Percentiles rank a stretch among this genome's conserved stretches.
These are phyloP conservation scores for Lethenteron reissneri DNA, from an alignment of 2,113 vertebrate species.

Conservation along the genomic window DNA sequence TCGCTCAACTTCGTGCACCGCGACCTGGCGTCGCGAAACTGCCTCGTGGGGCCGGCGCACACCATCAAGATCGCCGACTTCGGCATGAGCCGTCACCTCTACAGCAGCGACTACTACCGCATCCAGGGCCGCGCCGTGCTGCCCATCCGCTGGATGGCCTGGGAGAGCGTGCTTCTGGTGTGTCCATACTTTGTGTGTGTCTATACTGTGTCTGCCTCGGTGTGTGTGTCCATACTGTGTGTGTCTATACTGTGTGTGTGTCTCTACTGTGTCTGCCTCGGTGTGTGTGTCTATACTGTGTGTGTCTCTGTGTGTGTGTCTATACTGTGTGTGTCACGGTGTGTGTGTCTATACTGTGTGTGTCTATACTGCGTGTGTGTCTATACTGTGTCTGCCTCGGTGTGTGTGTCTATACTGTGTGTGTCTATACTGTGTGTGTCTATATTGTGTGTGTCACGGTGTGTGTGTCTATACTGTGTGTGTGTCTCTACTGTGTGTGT, in stretches of 20 bases:
- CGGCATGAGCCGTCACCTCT: slow-evolving; percentile 92
- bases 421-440: no score
- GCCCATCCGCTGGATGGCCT: slow-evolving; percentile 99
- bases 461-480: slow-evolving; percentile 6
- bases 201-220: neutral
- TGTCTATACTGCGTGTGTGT: neutral
- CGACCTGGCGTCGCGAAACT: slow-evolving; percentile 85
- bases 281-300: neutral
- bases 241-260: no score
- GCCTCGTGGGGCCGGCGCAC: slow-evolving; percentile 62
- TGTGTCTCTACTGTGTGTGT: neutral
- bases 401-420: no score
- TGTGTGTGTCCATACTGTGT: slow-evolving; percentile 18
- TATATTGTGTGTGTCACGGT: no score
- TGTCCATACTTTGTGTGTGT: slow-evolving; percentile 1
- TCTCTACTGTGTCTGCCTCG: no score
- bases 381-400: neutral
- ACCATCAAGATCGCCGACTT: slow-evolving; percentile 97
- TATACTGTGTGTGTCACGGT: no score
- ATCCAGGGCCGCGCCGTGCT: slow-evolving; percentile 87
- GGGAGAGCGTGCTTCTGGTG: slow-evolving; percentile 91
- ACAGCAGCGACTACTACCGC: slow-evolving; percentile 84
- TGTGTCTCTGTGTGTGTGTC: no score
- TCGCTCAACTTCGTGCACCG: slow-evolving; percentile 92
- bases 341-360: no score